Percentiles rank a stretch among this genome's conserved stretches.
Evolutionary conservation across 2,888 invertebrate species (phyloP).

Genomic region (Tetragonula carbonaria): DNA sequence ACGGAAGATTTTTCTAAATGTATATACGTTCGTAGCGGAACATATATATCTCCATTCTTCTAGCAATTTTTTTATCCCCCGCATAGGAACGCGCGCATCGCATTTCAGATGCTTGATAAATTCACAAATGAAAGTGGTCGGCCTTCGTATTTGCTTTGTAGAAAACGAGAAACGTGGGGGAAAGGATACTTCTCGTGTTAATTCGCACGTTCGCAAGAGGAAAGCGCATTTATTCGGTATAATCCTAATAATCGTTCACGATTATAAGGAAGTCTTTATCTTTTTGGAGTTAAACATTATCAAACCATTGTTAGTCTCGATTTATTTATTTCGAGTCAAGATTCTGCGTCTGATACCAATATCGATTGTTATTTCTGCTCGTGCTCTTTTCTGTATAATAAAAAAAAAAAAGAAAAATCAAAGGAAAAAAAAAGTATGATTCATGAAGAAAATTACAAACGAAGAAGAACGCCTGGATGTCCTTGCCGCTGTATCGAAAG

Average conservation of each 20-base stretch:
- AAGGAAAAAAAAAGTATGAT: background rate
- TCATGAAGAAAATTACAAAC: background rate
- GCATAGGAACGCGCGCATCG: constrained; percentile 1
- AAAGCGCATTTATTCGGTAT: background rate
- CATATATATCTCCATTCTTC: constrained; percentile 38
- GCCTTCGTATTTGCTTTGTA: background rate
- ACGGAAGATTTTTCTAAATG: constrained; percentile 45
- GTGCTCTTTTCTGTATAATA: background rate
- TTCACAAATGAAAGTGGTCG: constrained; percentile 36
- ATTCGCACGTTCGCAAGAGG: background rate
- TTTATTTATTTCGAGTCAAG: background rate
- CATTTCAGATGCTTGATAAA: constrained; percentile 30
- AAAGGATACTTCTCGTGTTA: background rate
- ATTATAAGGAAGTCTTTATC: background rate
- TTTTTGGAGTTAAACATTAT: background rate
- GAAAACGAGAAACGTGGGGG: background rate
- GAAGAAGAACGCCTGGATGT: constrained; percentile 8
- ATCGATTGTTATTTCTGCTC: background rate
- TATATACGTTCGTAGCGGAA: constrained; percentile 12
- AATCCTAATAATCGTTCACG: background rate
- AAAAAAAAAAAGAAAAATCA: background rate
- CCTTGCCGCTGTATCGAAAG: constrained; percentile 29
- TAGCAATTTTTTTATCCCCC: constrained; percentile 18
- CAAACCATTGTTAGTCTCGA: background rate
- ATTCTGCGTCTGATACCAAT: background rate